phyloP scores from a whole-genome alignment of 2,113 vertebrate species.

The Melanocharis versteri region DNA sequence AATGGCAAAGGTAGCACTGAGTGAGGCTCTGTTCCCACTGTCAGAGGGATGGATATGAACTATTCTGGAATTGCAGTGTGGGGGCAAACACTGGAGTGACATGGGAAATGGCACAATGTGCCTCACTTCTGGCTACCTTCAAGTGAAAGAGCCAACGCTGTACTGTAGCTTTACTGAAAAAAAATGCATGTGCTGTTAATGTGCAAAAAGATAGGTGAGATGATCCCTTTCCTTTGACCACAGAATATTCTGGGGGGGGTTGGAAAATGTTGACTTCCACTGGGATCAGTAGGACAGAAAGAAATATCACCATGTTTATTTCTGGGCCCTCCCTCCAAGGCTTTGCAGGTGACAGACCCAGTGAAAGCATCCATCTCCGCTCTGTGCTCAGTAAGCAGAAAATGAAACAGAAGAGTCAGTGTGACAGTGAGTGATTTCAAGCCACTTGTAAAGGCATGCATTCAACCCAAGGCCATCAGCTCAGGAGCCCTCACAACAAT shows the following conservation, averaged over 20 bases:
- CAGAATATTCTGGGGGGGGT: background rate
- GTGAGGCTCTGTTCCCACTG: background rate
- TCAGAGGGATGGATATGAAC: background rate
- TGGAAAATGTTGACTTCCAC: background rate
- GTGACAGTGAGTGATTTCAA: slow-evolving; percentile 65
- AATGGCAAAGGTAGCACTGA: background rate
- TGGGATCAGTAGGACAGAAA: background rate
- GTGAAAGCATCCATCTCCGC: slow-evolving; percentile 57
- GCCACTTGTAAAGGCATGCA: slow-evolving; percentile 12
- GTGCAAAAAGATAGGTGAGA: background rate
- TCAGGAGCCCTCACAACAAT: slow-evolving; percentile 16
- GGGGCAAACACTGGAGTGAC: background rate
- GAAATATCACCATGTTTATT: slow-evolving; percentile 42
- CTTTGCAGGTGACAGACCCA: slow-evolving; percentile 37
- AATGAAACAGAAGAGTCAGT: slow-evolving; percentile 64
- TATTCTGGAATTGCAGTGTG: background rate
- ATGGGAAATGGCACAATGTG: background rate
- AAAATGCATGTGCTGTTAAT: background rate
- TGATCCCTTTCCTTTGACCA: background rate
- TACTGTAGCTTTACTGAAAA: background rate
- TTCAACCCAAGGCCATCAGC: slow-evolving; percentile 37
- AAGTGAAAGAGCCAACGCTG: background rate
- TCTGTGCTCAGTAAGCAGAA: slow-evolving; percentile 68
- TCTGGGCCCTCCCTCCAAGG: slow-evolving; percentile 12
- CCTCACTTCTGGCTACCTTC: background rate